Evolutionary conservation across 2,888 invertebrate genomes (phyloP).

Genomic region (Archips xylosteana): DNA sequence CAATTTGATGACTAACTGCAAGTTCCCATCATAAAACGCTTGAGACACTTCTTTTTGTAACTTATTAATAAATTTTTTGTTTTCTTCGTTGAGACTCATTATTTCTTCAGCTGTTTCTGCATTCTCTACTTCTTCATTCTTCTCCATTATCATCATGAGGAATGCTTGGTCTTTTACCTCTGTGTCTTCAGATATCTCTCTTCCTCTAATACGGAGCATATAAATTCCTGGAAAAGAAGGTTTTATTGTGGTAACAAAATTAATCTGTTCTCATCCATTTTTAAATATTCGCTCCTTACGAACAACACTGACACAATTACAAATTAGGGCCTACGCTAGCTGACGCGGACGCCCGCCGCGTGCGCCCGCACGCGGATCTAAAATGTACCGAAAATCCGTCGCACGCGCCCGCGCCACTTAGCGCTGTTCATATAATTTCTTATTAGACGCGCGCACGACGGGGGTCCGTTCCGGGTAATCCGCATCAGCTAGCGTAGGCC

Average conservation of each 20-base stretch:
- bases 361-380: too few relatives aligned
- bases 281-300: neutral
- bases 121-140: slow-evolving; percentile 93
- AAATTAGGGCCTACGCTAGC: too few relatives aligned
- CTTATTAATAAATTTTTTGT: slow-evolving; percentile 81
- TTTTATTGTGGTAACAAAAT: neutral
- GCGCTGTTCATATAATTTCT: too few relatives aligned
- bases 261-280: too few relatives aligned
- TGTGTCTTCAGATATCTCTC: slow-evolving; percentile 88
- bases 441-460: too few relatives aligned
- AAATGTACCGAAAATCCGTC: too few relatives aligned
- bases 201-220: slow-evolving; percentile 89
- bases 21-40: slow-evolving; percentile 88
- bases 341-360: too few relatives aligned
- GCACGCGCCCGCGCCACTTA: too few relatives aligned
- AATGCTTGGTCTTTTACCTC: slow-evolving; percentile 87
- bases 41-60: slow-evolving; percentile 85
- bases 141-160: slow-evolving; percentile 94
- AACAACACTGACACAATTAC: too few relatives aligned
- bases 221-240: slow-evolving; percentile 87
- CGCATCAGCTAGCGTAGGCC: too few relatives aligned
- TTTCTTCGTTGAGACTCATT: slow-evolving; percentile 84
- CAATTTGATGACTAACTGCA: slow-evolving; percentile 87
- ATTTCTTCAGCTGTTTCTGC: slow-evolving; percentile 86
- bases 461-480: too few relatives aligned